A percentile compares a stretch with the other conserved stretches of the same genome.
These are phyloP conservation scores for Cerastis leucographa DNA, from an alignment of 2,888 invertebrate genomes.

Conservation along the genomic window DNA sequence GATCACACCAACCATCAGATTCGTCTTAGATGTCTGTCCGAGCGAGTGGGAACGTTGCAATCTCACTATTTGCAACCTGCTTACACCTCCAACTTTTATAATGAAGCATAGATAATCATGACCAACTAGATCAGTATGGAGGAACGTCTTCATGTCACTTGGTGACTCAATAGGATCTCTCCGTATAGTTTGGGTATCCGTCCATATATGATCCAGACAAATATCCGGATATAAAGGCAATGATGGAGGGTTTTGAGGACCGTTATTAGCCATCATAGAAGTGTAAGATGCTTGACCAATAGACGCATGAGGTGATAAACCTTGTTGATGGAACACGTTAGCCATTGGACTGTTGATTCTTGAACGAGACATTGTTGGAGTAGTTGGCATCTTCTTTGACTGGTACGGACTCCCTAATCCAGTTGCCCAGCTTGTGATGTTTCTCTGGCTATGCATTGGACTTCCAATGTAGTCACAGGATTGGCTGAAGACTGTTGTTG, in stretches of 20 bases:
- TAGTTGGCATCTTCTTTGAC: constrained; percentile 78
- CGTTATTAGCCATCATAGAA: constrained; percentile 87
- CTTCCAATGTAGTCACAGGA: constrained; percentile 85
- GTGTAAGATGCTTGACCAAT: constrained; percentile 86
- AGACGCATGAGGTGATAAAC: constrained; percentile 86
- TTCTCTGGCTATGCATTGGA: constrained; percentile 84
- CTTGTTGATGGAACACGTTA: constrained; percentile 86
- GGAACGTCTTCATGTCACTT: constrained; percentile 92
- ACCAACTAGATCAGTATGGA: constrained; percentile 96
- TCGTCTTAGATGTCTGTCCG: constrained; percentile 87
- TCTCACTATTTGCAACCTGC: constrained; percentile 92
- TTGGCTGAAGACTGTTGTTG: constrained; percentile 84
- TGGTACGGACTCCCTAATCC: constrained; percentile 85
- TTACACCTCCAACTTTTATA: constrained; percentile 84
- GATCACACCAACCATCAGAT: constrained; percentile 94
- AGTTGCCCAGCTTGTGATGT: constrained; percentile 81
- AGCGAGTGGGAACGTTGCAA: constrained; percentile 92
- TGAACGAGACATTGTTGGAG: constrained; percentile 80
- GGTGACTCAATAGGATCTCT: constrained; percentile 82
- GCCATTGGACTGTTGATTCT: constrained; percentile 87
- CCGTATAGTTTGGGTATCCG: constrained; percentile 91
- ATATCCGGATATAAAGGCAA: constrained; percentile 95
- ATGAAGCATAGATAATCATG: constrained; percentile 96
- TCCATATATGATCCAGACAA: constrained; percentile 97
- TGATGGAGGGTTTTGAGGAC: constrained; percentile 88